phyloP scores from a whole-genome alignment of 2,113 vertebrate species.

The Nymphicus hollandicus region DNA sequence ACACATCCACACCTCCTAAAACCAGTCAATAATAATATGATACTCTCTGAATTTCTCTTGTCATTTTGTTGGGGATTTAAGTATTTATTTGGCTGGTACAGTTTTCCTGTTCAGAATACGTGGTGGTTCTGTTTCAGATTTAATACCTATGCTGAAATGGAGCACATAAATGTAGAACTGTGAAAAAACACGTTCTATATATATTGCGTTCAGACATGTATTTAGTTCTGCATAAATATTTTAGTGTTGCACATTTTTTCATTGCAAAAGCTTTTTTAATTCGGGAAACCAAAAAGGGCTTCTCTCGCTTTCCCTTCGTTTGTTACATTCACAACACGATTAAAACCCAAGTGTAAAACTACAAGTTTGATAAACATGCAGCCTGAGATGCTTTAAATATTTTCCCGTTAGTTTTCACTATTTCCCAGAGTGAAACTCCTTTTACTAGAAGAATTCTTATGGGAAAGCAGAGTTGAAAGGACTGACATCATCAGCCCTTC shows the following conservation, averaged over 20 bases:
- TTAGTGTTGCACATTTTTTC: background rate
- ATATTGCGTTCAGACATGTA: background rate
- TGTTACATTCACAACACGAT: background rate
- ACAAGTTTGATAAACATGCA: background rate
- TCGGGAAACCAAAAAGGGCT: background rate
- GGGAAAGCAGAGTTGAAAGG: constrained; percentile 62
- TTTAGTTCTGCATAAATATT: background rate
- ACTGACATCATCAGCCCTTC: constrained; percentile 49
- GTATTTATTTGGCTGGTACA: constrained; percentile 35
- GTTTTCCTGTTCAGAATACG: constrained; percentile 39
- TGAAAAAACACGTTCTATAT: background rate
- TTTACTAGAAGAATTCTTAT: constrained; percentile 62
- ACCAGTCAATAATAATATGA: background rate
- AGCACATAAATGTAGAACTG: background rate
- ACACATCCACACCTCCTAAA: background rate
- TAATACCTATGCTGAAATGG: constrained; percentile 24
- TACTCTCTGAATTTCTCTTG: constrained; percentile 23
- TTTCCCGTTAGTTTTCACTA: constrained; percentile 51
- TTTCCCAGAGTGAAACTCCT: constrained; percentile 67
- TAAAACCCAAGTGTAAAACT: constrained; percentile 1
- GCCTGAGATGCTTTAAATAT: constrained; percentile 52
- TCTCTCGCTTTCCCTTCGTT: background rate
- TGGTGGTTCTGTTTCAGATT: constrained; percentile 45
- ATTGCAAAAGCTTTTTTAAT: background rate
- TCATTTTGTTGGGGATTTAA: constrained; percentile 37